Percentiles rank a stretch among this genome's conserved stretches.
Evolutionary conservation across 1,140 invertebrate species (phyloP).

Genomic region (Delia radicum): DNA sequence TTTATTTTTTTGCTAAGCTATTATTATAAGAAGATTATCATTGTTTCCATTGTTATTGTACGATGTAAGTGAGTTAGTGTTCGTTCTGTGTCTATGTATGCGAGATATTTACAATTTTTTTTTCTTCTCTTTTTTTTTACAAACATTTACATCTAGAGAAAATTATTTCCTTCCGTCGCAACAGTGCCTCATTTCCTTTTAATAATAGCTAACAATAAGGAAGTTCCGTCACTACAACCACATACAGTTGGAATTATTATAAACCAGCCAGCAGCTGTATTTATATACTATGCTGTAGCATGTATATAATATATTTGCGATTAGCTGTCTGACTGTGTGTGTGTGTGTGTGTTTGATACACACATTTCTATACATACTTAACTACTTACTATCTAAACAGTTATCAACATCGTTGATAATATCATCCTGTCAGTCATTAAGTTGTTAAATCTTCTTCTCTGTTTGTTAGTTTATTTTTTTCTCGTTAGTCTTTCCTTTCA

Average conservation of each 20-base stretch:
- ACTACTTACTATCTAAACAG: not conserved
- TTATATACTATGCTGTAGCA: not conserved
- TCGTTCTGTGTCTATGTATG: not conserved
- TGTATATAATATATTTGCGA: not conserved
- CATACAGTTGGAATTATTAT: not conserved
- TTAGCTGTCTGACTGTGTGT: not conserved
- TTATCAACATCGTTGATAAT: conserved; percentile 16
- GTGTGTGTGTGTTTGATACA: not conserved
- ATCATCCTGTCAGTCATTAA: conserved; percentile 12
- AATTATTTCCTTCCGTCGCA: conserved; percentile 20
- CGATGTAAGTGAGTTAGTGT: not conserved
- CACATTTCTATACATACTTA: not conserved
- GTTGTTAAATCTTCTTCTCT: conserved; percentile 3
- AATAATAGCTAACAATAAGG: conserved; percentile 22
- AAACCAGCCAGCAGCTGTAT: not conserved
- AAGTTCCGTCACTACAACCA: conserved; percentile 14
- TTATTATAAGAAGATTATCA: conserved; percentile 21
- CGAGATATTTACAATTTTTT: not conserved
- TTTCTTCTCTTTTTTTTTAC: not conserved
- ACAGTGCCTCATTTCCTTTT: conserved; percentile 22
- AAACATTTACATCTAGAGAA: conserved; percentile 22
- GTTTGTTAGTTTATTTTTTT: not conserved
- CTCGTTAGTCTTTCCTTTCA: not conserved
- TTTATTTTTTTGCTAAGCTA: not conserved
- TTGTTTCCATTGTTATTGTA: conserved; percentile 16